Evolutionary conservation across 2,797 vertebrate genomes (phyloP), one percentile per base, ranked within the genome.

Genomic region (Bradypodion pumilum): DNA sequence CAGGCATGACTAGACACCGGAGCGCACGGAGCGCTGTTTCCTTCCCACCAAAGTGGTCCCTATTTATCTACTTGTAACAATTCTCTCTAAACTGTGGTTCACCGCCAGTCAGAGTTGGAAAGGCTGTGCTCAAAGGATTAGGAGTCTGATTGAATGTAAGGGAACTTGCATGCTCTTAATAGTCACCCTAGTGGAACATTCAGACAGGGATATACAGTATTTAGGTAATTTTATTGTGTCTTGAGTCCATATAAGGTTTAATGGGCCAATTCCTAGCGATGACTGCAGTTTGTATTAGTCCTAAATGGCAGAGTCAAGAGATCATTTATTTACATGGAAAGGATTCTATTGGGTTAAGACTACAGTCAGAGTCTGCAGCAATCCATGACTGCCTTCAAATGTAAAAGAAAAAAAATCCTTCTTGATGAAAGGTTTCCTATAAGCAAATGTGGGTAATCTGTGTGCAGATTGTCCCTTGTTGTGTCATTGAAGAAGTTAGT

Each of bases 151-250:
- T 49, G 49, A 49, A 49, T 49, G 7, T 8, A 49, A 12, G 46
- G 46, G 46, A 49, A 5, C 46, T 49, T 8, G 7, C 46, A 49
- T 12, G 6, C 49, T 49, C 46, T 49, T 49, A 7, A 49, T 49
- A 49, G 46, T 49, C 2, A 49, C 8, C 46, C 46, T 12, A 49
- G 46, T 8, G 46, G 46, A 49, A 49, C 13, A 2, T 7, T 49
- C 46, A 1, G 46, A 49, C 7, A 49, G 46, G 46, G 46, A 49
- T 49, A 7, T 49, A 37, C 37, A n/a, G n/a, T n/a, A n/a, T n/a
- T n/a, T n/a, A n/a, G n/a, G n/a, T n/a, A n/a, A n/a, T n/a, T n/a
- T 8, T 49, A 7, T 0, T 44, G 32, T 23, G 25, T 78, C 29
- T 7, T 21, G 13, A 2, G 35, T 85, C 3, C 83, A 4, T 32